A percentile compares a stretch with the other conserved stretches of the same genome.
Conservation (phyloP, 2,113 vertebrate genomes). For the Hymenochirus boettgeri region DNA sequence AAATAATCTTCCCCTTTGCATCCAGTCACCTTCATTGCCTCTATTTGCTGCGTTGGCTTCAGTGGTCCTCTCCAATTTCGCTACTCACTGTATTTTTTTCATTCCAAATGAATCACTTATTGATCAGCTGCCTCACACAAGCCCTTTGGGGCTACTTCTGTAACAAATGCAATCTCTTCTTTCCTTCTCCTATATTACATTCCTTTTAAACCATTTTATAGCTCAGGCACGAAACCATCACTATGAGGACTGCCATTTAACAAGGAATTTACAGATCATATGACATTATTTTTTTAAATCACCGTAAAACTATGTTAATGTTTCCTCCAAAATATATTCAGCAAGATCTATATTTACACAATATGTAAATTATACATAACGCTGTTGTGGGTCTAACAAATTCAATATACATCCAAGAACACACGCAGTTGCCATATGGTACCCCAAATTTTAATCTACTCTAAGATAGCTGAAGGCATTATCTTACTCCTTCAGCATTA, state of each 20-base stretch:
- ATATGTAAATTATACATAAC: too few species aligned
- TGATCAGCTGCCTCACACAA: slow-evolving; percentile 33
- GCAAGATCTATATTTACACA: too few species aligned
- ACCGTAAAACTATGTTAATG: too few species aligned
- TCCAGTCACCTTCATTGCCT: slow-evolving; percentile 31
- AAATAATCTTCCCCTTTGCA: slow-evolving; percentile 4
- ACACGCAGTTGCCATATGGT: too few species aligned
- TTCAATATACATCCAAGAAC: too few species aligned
- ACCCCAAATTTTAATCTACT: too few species aligned
- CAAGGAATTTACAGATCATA: too few species aligned
- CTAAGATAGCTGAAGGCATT: too few species aligned
- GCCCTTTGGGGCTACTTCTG: slow-evolving; percentile 22
- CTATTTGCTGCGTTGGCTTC: slow-evolving; percentile 20
- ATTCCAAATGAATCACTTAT: slow-evolving; percentile 36
- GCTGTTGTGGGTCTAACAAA: too few species aligned
- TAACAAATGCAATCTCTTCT: slow-evolving; percentile 13
- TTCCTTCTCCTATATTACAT: neutral
- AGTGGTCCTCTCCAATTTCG: slow-evolving; percentile 19
- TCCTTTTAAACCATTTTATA: neutral
- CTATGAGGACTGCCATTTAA: neutral
- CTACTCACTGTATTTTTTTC: slow-evolving; percentile 40
- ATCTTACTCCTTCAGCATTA: too few species aligned
- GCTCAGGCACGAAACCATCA: neutral
- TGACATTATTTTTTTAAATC: too few species aligned
- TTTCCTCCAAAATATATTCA: too few species aligned